These are phyloP conservation scores for Aspidapion aeneum DNA, from an alignment of 2,888 invertebrate species.

Conservation along the genomic window DNA sequence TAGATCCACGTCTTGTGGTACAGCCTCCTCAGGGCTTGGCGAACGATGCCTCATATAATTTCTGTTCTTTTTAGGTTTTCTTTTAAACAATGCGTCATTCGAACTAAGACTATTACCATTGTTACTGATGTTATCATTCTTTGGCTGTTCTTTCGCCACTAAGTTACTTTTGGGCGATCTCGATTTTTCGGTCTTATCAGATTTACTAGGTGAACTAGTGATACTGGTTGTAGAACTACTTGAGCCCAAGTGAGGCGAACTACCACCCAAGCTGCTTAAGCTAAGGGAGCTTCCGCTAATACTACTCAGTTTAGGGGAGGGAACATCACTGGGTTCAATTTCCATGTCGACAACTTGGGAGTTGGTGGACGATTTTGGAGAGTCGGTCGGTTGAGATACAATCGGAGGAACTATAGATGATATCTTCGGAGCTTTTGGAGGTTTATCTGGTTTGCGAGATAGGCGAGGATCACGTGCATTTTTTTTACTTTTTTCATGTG, in stretches of 20 bases:
- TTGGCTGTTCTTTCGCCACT: background rate
- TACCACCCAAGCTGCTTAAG: background rate
- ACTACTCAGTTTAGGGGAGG: constrained; percentile 1
- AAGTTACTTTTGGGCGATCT: background rate
- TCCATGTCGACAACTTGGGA: constrained; percentile 21
- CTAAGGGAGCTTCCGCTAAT: background rate
- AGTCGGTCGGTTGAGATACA: background rate
- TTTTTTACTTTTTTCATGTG: constrained; percentile 46
- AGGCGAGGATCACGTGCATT: constrained; percentile 46
- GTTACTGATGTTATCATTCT: too few species aligned
- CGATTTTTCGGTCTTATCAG: background rate
- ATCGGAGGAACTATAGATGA: background rate
- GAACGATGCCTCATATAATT: constrained; percentile 64
- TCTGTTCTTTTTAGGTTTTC: constrained; percentile 56
- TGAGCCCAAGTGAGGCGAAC: background rate
- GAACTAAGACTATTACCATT: constrained; percentile 30
- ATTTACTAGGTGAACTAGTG: constrained; percentile 21
- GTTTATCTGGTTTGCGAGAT: constrained; percentile 43
- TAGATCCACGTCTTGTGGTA: constrained; percentile 47
- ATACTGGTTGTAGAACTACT: background rate
- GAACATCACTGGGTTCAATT: constrained; percentile 4
- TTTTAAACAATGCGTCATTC: constrained; percentile 49
- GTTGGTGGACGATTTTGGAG: constrained; percentile 33
- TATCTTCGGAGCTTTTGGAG: constrained; percentile 27
- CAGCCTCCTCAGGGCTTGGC: constrained; percentile 48